phyloP scores from a whole-genome alignment of 2,888 invertebrate species.

The Ecliptopera silaceata region DNA sequence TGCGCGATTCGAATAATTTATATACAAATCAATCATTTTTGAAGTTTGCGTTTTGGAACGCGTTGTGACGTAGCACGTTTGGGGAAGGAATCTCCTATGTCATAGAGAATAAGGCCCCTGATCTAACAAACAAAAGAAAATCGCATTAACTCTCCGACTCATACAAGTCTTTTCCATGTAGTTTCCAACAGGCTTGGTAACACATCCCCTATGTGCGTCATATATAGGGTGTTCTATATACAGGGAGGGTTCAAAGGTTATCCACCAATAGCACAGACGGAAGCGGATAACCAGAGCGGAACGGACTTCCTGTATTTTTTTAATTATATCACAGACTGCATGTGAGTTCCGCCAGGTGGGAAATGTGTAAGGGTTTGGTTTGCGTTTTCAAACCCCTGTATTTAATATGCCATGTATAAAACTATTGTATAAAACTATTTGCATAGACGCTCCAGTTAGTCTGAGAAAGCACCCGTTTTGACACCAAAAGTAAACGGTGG shows the following conservation, averaged over 20 bases:
- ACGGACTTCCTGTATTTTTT: constrained; percentile 69
- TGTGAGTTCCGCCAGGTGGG: constrained; percentile 65
- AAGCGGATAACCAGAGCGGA: constrained; percentile 61
- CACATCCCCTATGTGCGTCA: constrained; percentile 23
- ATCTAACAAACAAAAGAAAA: neutral
- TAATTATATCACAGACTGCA: constrained; percentile 55
- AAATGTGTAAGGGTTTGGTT: constrained; percentile 14
- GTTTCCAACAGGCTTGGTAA: constrained; percentile 1
- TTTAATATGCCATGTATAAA: neutral
- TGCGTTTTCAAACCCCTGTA: constrained; percentile 6
- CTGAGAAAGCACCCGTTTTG: no score
- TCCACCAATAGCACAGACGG: constrained; percentile 69
- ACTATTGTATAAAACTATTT: neutral
- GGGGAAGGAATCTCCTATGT: no score
- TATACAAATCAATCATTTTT: no score
- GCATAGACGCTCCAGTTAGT: no score
- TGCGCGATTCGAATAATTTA: no score
- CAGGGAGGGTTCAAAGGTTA: constrained; percentile 76
- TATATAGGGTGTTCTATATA: constrained; percentile 40
- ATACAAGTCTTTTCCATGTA: neutral
- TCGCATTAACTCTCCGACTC: neutral
- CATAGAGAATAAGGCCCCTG: no score
- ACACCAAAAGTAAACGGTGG: no score
- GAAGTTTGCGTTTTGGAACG: no score
- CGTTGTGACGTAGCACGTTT: no score